Evolutionary conservation across 2,797 vertebrate species (phyloP).

Genomic region (Darevskia nairensis): DNA sequence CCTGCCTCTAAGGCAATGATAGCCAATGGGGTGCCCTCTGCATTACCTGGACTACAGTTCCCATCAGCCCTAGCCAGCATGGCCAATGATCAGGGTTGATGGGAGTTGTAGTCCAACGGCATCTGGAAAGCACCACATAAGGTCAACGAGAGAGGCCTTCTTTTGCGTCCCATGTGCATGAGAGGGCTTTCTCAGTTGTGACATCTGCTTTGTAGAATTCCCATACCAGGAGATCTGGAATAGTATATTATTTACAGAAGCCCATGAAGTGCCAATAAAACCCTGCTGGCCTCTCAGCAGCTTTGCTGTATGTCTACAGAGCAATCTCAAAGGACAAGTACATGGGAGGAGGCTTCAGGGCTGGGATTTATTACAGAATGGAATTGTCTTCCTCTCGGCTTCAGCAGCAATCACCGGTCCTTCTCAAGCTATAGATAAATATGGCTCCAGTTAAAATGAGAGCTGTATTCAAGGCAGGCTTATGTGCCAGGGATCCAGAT

Average conservation of each 20-base stretch:
- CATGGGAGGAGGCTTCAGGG: background rate
- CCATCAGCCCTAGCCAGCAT: too few species aligned
- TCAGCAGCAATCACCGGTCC: background rate
- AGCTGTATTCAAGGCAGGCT: background rate
- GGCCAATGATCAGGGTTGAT: too few species aligned
- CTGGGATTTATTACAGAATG: background rate
- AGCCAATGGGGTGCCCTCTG: too few species aligned
- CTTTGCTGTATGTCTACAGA: background rate
- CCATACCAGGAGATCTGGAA: too few species aligned
- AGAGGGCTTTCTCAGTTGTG: background rate
- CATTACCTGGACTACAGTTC: too few species aligned
- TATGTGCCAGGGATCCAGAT: background rate
- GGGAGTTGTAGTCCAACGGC: too few species aligned
- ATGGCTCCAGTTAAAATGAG: background rate
- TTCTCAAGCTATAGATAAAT: background rate
- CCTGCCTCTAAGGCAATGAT: too few species aligned
- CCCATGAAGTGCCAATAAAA: background rate
- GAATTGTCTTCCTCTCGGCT: background rate
- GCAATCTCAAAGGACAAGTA: background rate
- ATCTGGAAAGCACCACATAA: background rate
- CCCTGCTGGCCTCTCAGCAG: background rate
- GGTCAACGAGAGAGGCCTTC: background rate
- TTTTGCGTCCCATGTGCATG: background rate
- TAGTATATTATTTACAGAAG: background rate
- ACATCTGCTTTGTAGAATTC: too few species aligned